phyloP scores from a whole-genome alignment of 2,797 vertebrate species.

The Epinephelus coioides region DNA sequence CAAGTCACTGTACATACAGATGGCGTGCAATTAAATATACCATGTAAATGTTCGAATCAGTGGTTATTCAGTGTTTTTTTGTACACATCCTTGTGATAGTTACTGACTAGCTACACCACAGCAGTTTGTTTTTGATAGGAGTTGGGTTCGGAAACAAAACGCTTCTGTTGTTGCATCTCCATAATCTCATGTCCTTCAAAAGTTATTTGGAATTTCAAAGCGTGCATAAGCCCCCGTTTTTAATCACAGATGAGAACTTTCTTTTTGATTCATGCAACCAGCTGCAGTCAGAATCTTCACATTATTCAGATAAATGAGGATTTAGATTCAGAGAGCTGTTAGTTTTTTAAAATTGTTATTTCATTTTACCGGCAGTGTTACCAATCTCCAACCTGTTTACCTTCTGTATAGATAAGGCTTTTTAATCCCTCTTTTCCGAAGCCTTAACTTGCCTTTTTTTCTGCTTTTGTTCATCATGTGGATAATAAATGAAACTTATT shows the following conservation, averaged over 20 bases:
- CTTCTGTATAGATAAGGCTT: slow-evolving; percentile 62
- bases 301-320: slow-evolving; percentile 74
- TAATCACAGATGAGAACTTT: slow-evolving; percentile 61
- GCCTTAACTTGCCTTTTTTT: slow-evolving; percentile 45
- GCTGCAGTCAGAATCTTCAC: slow-evolving; percentile 51
- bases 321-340: slow-evolving; percentile 60
- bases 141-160: slow-evolving; percentile 30
- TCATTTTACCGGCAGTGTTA: slow-evolving; percentile 56
- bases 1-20: slow-evolving; percentile 9
- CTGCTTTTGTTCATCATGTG: slow-evolving; percentile 58
- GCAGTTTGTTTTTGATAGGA: slow-evolving; percentile 40
- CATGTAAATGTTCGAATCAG: slow-evolving; percentile 12
- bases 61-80: slow-evolving; percentile 8
- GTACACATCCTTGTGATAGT: slow-evolving; percentile 1
- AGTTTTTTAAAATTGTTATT: slow-evolving; percentile 22
- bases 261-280: slow-evolving; percentile 58
- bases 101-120: slow-evolving; percentile 7
- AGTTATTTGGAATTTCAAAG: slow-evolving; percentile 53
- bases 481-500: slow-evolving; percentile 64
- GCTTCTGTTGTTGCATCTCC: slow-evolving; percentile 34
- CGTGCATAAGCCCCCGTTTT: slow-evolving; percentile 47
- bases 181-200: slow-evolving; percentile 59
- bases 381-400: slow-evolving; percentile 66
- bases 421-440: slow-evolving; percentile 77
- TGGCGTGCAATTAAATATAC: background rate